These are phyloP conservation scores for Pomatorhinus ruficollis DNA, from an alignment of 2,113 vertebrate genomes.

Conservation along the genomic window DNA sequence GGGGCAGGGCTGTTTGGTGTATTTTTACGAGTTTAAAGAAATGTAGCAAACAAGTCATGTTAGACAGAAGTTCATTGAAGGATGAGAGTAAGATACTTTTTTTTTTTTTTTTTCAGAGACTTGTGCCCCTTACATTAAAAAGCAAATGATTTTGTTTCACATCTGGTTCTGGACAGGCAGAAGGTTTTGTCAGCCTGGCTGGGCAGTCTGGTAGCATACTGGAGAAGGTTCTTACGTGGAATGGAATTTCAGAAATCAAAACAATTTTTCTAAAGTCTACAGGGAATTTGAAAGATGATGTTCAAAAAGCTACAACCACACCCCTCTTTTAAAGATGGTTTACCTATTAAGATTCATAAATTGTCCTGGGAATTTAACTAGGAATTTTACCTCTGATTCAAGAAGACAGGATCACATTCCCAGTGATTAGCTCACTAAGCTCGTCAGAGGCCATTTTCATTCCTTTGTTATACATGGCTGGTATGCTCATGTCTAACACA, in stretches of 20 bases:
- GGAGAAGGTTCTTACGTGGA: not conserved
- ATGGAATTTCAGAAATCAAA: not conserved
- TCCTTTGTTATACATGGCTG: not conserved
- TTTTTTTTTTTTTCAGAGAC: not conserved
- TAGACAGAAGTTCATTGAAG: not conserved
- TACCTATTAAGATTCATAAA: not conserved
- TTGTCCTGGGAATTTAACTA: not conserved
- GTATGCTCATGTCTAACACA: not conserved
- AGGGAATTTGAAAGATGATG: not conserved
- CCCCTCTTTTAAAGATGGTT: not conserved
- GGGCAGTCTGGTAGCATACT: not conserved
- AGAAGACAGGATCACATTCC: not conserved
- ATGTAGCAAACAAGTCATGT: not conserved
- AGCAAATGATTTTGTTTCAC: not conserved
- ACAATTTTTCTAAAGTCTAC: not conserved
- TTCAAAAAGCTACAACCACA: not conserved
- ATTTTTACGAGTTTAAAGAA: not conserved
- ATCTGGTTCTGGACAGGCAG: not conserved
- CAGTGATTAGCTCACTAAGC: not conserved
- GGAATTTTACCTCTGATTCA: not conserved
- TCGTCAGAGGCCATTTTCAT: not conserved
- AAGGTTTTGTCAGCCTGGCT: not conserved
- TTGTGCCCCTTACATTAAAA: not conserved
- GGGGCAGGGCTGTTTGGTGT: accelerated
- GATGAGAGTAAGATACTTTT: not conserved